Conservation (phyloP, 2,888 invertebrate species). For the Chalcosyrphus nemorum region DNA sequence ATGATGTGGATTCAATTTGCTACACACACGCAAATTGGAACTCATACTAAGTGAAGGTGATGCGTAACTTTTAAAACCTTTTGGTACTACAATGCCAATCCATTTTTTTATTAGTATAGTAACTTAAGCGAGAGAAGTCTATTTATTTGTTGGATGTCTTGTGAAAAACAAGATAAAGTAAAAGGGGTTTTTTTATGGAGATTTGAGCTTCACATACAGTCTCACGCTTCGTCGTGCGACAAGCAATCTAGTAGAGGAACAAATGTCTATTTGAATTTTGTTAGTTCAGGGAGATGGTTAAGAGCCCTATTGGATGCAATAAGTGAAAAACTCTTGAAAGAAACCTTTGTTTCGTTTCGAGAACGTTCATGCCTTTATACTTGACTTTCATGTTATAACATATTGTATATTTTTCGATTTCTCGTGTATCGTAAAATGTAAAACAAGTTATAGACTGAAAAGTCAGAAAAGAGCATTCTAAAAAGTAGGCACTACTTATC, state of each 20-base stretch:
- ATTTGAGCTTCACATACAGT: neutral
- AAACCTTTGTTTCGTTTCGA: conserved; percentile 20
- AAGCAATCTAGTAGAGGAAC: neutral
- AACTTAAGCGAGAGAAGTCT: too few relatives aligned
- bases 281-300: neutral
- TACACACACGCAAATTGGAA: conserved; percentile 7
- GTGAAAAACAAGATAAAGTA: conserved; percentile 19
- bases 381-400: conserved; percentile 60
- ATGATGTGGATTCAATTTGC: conserved; percentile 32
- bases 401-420: conserved; percentile 69
- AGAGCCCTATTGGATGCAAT: neutral
- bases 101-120: too few relatives aligned
- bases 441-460: conserved; percentile 62
- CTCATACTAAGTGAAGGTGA: conserved; percentile 32
- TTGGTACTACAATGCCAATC: conserved; percentile 17
- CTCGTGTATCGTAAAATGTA: conserved; percentile 72
- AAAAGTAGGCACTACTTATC: neutral
- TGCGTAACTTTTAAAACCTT: conserved; percentile 14
- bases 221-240: neutral
- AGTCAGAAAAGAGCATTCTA: conserved; percentile 11
- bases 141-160: neutral
- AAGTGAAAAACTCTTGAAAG: neutral
- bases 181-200: conserved; percentile 7
- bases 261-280: conserved; percentile 11
- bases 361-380: neutral